Percentiles rank a stretch among this genome's conserved stretches.
These are phyloP conservation scores for honey bee (Apis mellifera) DNA, from an alignment of 1,140 invertebrate genomes.

Conservation along the genomic window Amel_HAv3.1 CM009945.2:7812501-7813000, in stretches of 20 bases:
- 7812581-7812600: conserved; percentile 5
- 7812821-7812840: neutral
- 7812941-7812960: conserved; percentile 57
- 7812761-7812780: too few relatives aligned
- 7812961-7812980: conserved; percentile 1
- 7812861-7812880: too few relatives aligned
- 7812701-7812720: conserved; percentile 63
- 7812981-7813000: conserved; percentile 52
- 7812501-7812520: too few relatives aligned
- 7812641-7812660: conserved; percentile 21
- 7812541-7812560: conserved; percentile 57
- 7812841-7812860: neutral
- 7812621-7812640: neutral
- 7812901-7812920: neutral
- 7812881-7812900: neutral
- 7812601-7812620: conserved; percentile 31
- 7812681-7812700: conserved; percentile 67
- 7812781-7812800: too few relatives aligned
- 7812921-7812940: conserved; percentile 21
- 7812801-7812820: neutral
- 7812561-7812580: conserved; percentile 21
- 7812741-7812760: conserved; percentile 46
- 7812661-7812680: conserved; percentile 45
- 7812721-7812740: neutral
- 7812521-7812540: neutral